Base-by-base conservation (phyloP, 2,113 vertebrate species). In the Aldabrachelys gigantea region DNA sequence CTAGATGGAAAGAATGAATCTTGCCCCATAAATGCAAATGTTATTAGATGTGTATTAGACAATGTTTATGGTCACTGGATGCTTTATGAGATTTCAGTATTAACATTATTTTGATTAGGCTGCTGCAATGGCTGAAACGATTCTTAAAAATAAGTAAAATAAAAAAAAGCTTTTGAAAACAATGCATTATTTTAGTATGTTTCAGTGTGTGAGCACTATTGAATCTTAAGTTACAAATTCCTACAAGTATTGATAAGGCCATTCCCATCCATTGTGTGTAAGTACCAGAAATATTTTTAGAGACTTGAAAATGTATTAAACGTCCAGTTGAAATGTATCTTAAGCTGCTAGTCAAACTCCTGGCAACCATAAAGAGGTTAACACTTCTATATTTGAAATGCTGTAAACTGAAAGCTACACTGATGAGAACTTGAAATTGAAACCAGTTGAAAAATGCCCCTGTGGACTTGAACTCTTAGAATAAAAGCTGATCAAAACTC, bases 221-320 rank as follows among this genome's bases (percentile, higher is more conserved):
- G 19, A 94, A 92, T 90, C 82, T 82, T 91, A 82, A 84, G 87
- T 87, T 65, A 91, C 78, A 96, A 88, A 95, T 93, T 95, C 85
- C 75, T 95, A 50, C 12, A 93, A 82, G 49, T 84, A 44, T 84
- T 6, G 1, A 92, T 91, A 95, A 93, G 88, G 8, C 8, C 16
- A 79, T 89, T 94, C 50, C 75, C 49, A 89, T 88, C 52, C 72
- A 65, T 72, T 95, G 35, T 59, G 89, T 72, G 2, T 88, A 96
- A 94, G 72, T 89, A 83, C 86, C 49, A 95, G 62, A 94, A 96
- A 94, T 93, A 92, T 78, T 94, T 96, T 96, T 3, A 95, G 80
- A 82, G 56, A 92, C 65, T 56, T 93, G 81, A 94, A 96, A 92
- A 94, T 84, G 87, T 96, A 94, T 89, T 95, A 94, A 85, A 88